phyloP scores from a whole-genome alignment of 2,797 vertebrate genomes.

The Peromyscus nudipes region DNA sequence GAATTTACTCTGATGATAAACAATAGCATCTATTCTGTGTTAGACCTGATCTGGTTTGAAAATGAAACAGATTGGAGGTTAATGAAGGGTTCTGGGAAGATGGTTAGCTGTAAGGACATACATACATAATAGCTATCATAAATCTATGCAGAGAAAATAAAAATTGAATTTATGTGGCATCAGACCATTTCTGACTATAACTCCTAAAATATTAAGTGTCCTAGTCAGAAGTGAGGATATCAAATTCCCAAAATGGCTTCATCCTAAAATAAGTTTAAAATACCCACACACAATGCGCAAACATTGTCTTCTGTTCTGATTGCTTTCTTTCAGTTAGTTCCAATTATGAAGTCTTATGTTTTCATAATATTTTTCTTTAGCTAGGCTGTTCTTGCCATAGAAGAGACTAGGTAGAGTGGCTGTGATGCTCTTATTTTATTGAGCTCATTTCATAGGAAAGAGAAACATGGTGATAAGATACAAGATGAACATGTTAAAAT shows the following conservation, averaged over 20 bases:
- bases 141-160: slow-evolving; percentile 38
- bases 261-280: slow-evolving; percentile 37
- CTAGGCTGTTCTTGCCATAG: background rate
- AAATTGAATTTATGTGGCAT: slow-evolving; percentile 28
- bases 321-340: background rate
- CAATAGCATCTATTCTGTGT: background rate
- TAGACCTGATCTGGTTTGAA: slow-evolving; percentile 48
- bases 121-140: background rate
- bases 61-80: background rate
- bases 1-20: slow-evolving; percentile 49
- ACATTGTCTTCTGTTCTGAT: background rate
- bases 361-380: background rate
- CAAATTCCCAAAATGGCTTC: background rate
- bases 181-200: background rate
- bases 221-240: background rate
- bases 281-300: background rate
- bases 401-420: background rate
- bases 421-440: background rate
- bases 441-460: background rate
- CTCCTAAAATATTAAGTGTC: slow-evolving; percentile 22
- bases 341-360: background rate
- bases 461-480: background rate
- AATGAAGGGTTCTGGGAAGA: slow-evolving; percentile 31
- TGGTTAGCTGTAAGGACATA: slow-evolving; percentile 1
- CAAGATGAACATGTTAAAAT: background rate